Evolutionary conservation across 2,113 vertebrate genomes (phyloP), one percentile per base, ranked within the genome.

Genomic region (Pagrus major): DNA sequence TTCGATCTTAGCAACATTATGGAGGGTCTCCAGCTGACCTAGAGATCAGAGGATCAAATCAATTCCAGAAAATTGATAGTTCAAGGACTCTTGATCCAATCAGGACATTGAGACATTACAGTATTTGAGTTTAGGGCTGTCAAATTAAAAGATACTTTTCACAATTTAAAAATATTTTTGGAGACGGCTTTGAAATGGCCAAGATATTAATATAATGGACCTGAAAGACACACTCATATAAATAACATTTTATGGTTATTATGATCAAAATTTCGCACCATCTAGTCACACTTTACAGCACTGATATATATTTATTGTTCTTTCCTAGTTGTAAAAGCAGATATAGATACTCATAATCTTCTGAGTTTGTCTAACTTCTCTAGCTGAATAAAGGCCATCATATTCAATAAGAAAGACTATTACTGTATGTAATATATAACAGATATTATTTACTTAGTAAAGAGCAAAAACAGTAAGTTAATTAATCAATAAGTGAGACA

Each of bases 11-110:
- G 52, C 44, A 60, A 35, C 71, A 39, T 54, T 31, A 44, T 9
- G 14, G 44, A 51, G 47, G 52, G 67, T 63, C 16, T 68, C 25
- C 25, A 55, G 20, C 58, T 59, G 41, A 54, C 60, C 56, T 31
- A 67, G 39, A 58, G 20, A 73, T 69, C 56, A 66, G 41, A 84
- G 46, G 59, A 59, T 21, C 54, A 42, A 74, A 77, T 61, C 23
- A 21, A 27, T 55, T 56, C 18, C 9, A 58, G 9, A 46, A 35
- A 31, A 49, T 11, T 15, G n/a, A 76, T 9, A 42, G 2, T 27
- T 72, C 49, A 64, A 35, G 70, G 75, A 41, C 52, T 63, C 51
- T 18, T 31, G 8, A 20, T 25, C 11, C 4, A 68, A 37, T 61
- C 6, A 54, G 29, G 10, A 54, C 66, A 67, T 51, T 20, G 51